Evolutionary conservation across 2,797 vertebrate species (phyloP), one percentile per base, ranked within the genome.

Genomic region (Pyrrhura leucotis): DNA sequence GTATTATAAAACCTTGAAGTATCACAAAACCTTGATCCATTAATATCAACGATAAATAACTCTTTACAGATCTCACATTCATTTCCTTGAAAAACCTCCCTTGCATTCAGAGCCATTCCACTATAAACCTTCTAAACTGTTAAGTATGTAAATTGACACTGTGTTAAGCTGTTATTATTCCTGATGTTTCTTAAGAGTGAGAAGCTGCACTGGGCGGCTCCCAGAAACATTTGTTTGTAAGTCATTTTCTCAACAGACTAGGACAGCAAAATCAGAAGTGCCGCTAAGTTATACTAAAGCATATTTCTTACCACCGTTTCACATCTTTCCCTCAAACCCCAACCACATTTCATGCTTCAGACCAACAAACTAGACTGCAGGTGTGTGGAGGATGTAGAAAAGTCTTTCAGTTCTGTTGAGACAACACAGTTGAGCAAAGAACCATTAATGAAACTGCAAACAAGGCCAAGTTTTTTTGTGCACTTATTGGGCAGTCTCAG

Each of bases 401-500:
- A 77, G 35, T 69, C 77, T 94, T 93, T 91, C 92, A 72, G 69
- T 87, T 95, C 76, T 91, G 42, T 82, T 73, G 42, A 79, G 45
- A 61, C 80, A 81, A 50, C 44, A 85, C 35, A 54, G 62, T 10
- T 65, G 28, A 79, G 47, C 42, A 69, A 13, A 83, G 59, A 68
- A 84, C 42, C 11, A 68, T 39, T 88, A 88, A 75, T 25, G 39
- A 90, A 93, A 93, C 45, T 90, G 35, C 51, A 89, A 72, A 75
- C 6, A 9, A 85, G 62, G 44, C 17, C 26, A 59, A 56, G 37
- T 19, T 56, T 66, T 92, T 84, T 65, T 2, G 1, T 72, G 14
- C 25, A 69, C 18, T 48, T 79, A 14, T 4, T 44, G 44, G 39
- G 37, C 45, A 79, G 51, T 15, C 39, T 87, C 54, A 37, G 16